phyloP scores from a whole-genome alignment of 2,113 vertebrate genomes.

The Seriola quinqueradiata region DNA sequence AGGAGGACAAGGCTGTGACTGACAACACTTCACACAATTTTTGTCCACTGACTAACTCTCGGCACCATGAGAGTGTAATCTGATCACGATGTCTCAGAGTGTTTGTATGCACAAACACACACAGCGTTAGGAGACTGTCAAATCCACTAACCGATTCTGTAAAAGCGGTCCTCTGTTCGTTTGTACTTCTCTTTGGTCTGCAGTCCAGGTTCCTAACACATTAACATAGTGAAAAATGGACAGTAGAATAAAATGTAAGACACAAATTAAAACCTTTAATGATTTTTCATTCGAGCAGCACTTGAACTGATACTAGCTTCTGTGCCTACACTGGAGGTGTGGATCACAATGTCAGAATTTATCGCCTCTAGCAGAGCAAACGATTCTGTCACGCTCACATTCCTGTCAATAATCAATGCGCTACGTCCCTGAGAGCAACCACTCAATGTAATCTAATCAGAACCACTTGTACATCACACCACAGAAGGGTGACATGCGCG shows the following conservation, averaged over 20 bases:
- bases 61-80: constrained; percentile 13
- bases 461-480: constrained; percentile 49
- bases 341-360: constrained; percentile 20
- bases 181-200: constrained; percentile 95
- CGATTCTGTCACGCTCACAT: constrained; percentile 53
- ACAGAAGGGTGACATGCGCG: constrained; percentile 26
- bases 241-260: not conserved
- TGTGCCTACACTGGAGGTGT: not conserved
- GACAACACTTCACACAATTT: not conserved
- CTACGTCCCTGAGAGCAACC: constrained; percentile 41
- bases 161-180: constrained; percentile 93
- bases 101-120: not conserved
- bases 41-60: not conserved
- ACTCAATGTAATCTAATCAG: constrained; percentile 59
- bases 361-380: constrained; percentile 42
- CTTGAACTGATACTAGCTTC: not conserved
- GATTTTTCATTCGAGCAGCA: constrained; percentile 17
- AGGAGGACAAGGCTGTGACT: not conserved
- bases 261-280: not conserved
- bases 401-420: constrained; percentile 72
- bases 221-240: constrained; percentile 11
- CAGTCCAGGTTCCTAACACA: constrained; percentile 76
- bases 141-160: constrained; percentile 90
- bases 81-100: constrained; percentile 2
- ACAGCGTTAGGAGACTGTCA: not conserved